phyloP scores from a whole-genome alignment of 2,797 vertebrate genomes.

The Argyrosomus regius region DNA sequence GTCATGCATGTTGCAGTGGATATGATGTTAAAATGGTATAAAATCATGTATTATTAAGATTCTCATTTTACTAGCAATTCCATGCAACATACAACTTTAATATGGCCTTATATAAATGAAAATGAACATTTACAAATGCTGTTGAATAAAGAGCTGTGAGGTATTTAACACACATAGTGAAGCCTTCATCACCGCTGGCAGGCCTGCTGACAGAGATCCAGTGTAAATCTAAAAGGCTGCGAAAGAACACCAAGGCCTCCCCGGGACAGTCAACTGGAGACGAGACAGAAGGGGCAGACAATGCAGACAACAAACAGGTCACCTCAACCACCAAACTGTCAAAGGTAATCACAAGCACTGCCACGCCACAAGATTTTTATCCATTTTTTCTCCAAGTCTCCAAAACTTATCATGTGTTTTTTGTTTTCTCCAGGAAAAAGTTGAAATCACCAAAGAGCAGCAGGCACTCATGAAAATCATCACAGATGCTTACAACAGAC shows the following conservation, averaged over 20 bases:
- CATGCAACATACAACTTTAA: neutral
- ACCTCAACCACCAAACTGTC: constrained; percentile 91
- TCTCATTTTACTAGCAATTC: neutral
- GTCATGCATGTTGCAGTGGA: neutral
- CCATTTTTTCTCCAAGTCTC: neutral
- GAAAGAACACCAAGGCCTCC: constrained; percentile 91
- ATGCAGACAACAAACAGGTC: constrained; percentile 90
- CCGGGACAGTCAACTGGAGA: constrained; percentile 84
- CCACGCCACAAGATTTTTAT: neutral
- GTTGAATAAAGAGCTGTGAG: constrained; percentile 35
- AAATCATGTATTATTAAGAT: neutral
- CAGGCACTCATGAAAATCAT: constrained; percentile 90
- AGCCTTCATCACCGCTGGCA: constrained; percentile 68
- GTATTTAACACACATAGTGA: constrained; percentile 52
- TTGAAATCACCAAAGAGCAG: constrained; percentile 92
- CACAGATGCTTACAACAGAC: constrained; percentile 92
- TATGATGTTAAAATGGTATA: neutral
- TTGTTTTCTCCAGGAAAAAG: constrained; percentile 88
- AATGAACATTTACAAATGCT: constrained; percentile 1
- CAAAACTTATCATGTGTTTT: neutral
- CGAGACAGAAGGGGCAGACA: constrained; percentile 87
- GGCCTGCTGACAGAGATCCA: constrained; percentile 99
- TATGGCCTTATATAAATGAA: constrained; percentile 6
- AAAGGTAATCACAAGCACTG: constrained; percentile 72
- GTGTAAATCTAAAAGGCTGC: constrained; percentile 96